Conservation (phyloP, 2,888 invertebrate genomes). For the Cancer borealis region DNA sequence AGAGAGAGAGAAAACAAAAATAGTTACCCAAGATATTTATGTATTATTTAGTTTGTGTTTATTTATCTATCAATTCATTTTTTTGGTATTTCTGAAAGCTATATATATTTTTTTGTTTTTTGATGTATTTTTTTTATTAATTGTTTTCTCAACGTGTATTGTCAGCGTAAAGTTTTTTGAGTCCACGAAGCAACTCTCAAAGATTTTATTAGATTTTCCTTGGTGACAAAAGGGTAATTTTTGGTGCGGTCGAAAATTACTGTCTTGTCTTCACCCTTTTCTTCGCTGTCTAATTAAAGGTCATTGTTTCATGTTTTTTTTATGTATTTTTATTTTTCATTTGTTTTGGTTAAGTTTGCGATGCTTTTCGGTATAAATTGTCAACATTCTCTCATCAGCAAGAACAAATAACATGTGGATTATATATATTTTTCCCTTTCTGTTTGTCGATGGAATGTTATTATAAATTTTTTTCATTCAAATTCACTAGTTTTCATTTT, state of each 20-base stretch:
- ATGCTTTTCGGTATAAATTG: not conserved
- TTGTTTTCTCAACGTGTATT: not conserved
- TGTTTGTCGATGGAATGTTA: too few species aligned
- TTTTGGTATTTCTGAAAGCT: too few species aligned
- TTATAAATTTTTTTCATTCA: too few species aligned
- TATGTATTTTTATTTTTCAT: not conserved
- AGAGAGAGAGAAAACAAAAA: too few species aligned
- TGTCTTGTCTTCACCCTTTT: not conserved
- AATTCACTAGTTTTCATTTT: too few species aligned
- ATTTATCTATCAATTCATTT: too few species aligned
- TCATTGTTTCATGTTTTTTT: not conserved
- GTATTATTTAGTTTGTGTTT: not conserved
- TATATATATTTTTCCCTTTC: too few species aligned
- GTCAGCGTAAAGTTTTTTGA: not conserved
- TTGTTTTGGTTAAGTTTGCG: not conserved
- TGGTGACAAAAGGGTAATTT: not conserved
- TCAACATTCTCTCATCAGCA: not conserved
- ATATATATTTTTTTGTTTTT: too few species aligned
- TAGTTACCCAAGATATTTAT: too few species aligned
- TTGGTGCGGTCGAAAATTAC: not conserved
- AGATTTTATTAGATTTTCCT: not conserved
- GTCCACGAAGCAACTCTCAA: too few species aligned
- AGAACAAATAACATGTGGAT: too few species aligned
- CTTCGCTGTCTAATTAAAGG: not conserved
- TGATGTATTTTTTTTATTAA: not conserved